Evolutionary conservation across 2,888 invertebrate species (phyloP), one percentile per base, ranked within the genome.

Genomic region (Caenorhabditis sp.): DNA sequence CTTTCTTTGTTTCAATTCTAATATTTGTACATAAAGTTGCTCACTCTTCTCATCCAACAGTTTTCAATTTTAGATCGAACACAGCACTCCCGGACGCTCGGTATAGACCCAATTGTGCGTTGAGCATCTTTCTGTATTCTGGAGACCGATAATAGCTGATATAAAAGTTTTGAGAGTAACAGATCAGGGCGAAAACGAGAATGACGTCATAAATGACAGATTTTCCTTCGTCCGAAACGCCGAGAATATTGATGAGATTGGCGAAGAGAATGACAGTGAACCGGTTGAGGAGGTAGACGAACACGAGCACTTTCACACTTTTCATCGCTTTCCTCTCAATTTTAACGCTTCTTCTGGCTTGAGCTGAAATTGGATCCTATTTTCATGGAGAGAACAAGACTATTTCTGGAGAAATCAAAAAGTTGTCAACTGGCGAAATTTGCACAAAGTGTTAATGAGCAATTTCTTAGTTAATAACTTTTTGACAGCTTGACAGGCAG

Each of bases 291-390:
- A 59, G 20, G 30, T 24, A 59, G 7, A 59, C 22, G 22, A 59
- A 15, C 15, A 46, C 59, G 2, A 59, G 45, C 6, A 59, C 15
- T 7, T 46, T 35, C 7, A 59, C 20, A 22, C 59, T 59, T 15
- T 24, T 17, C 4, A 59, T 32, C 0, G 37, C 45, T 46, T 59
- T 45, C 2, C 43, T 30, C 5, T 59, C 59, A 13, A 59, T 24
- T 22, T 46, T 13, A 2, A 59, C 11, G 9, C 35, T n/a, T 3
- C 35, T 35, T 35, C 35, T 35, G 35, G 13, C 35, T 35, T 3
- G 35, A 13, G 35, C 35, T 35, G 35, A 13, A 35, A 35, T 9
- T 13, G n/a, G n/a, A n/a, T n/a, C n/a, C n/a, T n/a, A n/a, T n/a
- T n/a, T n/a, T n/a, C n/a, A n/a, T n/a, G n/a, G n/a, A n/a, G n/a